phyloP scores from a whole-genome alignment of 2,888 invertebrate genomes.

The Furcula furcula region DNA sequence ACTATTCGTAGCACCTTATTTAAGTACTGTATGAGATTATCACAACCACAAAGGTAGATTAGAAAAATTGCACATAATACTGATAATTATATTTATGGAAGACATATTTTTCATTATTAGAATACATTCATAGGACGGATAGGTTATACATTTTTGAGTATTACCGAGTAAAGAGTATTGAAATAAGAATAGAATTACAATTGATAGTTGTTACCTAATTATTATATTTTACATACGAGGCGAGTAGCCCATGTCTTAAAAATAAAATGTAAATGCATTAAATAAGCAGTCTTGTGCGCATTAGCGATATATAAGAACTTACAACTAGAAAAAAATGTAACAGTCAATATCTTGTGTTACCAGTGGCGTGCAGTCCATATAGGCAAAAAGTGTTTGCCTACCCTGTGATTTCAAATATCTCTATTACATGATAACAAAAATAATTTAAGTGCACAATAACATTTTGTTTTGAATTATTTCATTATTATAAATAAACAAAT shows the following conservation, averaged over 20 bases:
- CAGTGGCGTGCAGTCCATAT: too few relatives aligned
- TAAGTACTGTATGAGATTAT: conserved; percentile 20
- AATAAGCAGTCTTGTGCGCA: not conserved
- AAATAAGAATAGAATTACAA: conserved; percentile 5
- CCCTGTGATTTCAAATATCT: too few relatives aligned
- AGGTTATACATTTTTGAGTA: conserved; percentile 17
- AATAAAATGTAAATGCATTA: not conserved
- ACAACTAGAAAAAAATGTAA: too few relatives aligned
- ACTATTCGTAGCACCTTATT: conserved; percentile 6
- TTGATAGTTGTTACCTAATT: too few relatives aligned
- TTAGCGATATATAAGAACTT: not conserved
- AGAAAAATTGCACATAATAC: conserved; percentile 4
- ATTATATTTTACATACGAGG: not conserved
- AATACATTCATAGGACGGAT: conserved; percentile 12
- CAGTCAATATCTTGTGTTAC: too few relatives aligned
- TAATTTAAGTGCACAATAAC: too few relatives aligned
- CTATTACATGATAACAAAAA: too few relatives aligned
- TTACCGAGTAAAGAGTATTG: conserved; percentile 20
- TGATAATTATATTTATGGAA: conserved; percentile 3
- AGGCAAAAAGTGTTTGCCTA: too few relatives aligned
- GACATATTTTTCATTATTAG: not conserved
- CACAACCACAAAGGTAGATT: conserved; percentile 24
- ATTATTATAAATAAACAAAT: too few relatives aligned
- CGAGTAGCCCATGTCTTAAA: not conserved
- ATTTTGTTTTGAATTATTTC: too few relatives aligned